Evolutionary conservation across 2,113 vertebrate species (phyloP).

Genomic region (Prietella phreatophila): DNA sequence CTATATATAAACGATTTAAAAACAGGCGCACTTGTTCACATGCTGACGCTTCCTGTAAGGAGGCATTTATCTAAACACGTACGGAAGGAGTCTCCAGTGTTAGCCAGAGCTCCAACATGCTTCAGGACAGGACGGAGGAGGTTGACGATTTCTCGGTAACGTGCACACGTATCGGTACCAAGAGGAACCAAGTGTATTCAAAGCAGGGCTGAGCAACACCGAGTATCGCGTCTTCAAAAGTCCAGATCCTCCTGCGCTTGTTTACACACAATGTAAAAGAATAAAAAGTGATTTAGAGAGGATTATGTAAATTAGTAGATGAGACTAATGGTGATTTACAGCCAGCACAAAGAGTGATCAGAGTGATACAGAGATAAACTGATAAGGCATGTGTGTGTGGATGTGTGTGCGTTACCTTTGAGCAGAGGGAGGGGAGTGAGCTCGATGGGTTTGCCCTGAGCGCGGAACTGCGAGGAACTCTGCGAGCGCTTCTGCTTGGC

Average conservation of each 20-base stretch:
- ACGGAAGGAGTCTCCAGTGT: not conserved
- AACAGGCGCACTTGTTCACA: too few species aligned
- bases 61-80: too few species aligned
- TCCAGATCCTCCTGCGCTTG: not conserved
- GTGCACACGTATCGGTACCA: not conserved
- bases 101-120: too few species aligned
- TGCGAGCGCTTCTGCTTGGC: conserved; percentile 99
- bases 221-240: too few species aligned
- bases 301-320: not conserved
- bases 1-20: too few species aligned
- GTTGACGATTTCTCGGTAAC: not conserved
- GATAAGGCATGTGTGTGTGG: not conserved
- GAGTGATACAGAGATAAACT: not conserved
- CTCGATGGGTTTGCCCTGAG: conserved; percentile 99
- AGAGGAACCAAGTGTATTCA: too few species aligned
- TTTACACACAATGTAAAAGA: not conserved
- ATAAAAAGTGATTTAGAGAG: not conserved
- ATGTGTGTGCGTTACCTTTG: conserved; percentile 80
- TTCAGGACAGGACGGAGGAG: too few species aligned
- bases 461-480: conserved; percentile 98
- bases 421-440: conserved; percentile 96
- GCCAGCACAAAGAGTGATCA: not conserved
- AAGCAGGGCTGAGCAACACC: too few species aligned
- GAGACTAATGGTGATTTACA: not conserved
- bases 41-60: not conserved